phyloP scores from a whole-genome alignment of 2,888 invertebrate species.

The Drymonia ruficornis region DNA sequence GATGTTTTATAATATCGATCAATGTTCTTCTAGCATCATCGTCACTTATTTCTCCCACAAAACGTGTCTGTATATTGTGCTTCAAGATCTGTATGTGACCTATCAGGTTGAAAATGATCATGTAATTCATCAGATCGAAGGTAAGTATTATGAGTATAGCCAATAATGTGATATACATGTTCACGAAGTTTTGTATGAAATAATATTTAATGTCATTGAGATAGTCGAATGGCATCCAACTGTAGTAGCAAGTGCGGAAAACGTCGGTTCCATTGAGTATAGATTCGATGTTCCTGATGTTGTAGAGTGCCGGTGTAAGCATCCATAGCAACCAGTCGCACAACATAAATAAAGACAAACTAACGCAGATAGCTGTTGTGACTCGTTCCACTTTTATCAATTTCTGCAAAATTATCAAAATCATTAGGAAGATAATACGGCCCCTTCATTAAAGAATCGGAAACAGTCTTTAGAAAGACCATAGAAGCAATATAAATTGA shows the following conservation, averaged over 20 bases:
- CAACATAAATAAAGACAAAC: constrained; percentile 14
- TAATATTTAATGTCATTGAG: constrained; percentile 44
- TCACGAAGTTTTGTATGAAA: constrained; percentile 37
- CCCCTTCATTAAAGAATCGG: no score
- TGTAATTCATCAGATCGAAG: constrained; percentile 44
- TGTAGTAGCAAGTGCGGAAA: constrained; percentile 47
- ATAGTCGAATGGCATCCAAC: constrained; percentile 54
- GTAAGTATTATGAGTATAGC: constrained; percentile 26
- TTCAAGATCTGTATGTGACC: constrained; percentile 51
- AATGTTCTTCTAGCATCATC: constrained; percentile 21
- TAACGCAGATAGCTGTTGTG: constrained; percentile 15
- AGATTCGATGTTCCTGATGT: constrained; percentile 28
- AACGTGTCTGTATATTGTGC: constrained; percentile 33
- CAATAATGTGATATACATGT: constrained; percentile 25
- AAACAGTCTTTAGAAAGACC: no score
- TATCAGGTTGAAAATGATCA: constrained; percentile 47
- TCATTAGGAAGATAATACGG: no score
- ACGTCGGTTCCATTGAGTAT: constrained; percentile 40
- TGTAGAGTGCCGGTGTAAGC: constrained; percentile 24
- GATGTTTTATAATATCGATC: constrained; percentile 41
- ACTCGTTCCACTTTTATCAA: constrained; percentile 23
- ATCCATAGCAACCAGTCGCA: constrained; percentile 20
- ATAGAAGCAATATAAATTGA: no score
- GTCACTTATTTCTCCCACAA: constrained; percentile 10
- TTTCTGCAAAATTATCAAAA: constrained; percentile 20